phyloP scores from a whole-genome alignment of 2,113 vertebrate genomes.

The Brachyhypopomus gauderio region DNA sequence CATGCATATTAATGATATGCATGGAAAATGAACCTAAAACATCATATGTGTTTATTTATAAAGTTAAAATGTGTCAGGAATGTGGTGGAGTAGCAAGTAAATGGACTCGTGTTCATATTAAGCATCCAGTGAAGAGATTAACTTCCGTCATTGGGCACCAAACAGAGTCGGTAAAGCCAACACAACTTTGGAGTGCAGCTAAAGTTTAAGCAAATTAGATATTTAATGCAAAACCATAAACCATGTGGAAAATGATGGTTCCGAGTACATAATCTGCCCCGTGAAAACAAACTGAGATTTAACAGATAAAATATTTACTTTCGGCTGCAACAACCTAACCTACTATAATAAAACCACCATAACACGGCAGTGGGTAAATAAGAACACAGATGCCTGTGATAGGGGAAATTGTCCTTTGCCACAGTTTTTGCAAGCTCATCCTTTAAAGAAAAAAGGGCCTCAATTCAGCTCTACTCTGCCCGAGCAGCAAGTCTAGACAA shows the following conservation, averaged over 20 bases:
- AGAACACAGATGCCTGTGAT: background rate
- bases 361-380: background rate
- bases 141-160: background rate
- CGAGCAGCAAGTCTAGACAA: conserved; percentile 6
- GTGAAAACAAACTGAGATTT: background rate
- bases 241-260: background rate
- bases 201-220: conserved; percentile 20
- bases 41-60: too few relatives aligned
- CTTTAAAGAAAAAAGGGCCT: background rate
- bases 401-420: background rate
- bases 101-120: too few relatives aligned
- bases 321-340: background rate
- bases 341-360: background rate
- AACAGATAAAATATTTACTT: background rate
- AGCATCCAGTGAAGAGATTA: background rate
- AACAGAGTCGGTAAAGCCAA: background rate
- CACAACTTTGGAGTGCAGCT: conserved; percentile 8
- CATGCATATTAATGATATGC: too few relatives aligned
- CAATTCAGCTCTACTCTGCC: background rate
- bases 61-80: too few relatives aligned
- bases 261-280: background rate
- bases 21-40: too few relatives aligned
- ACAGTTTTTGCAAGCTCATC: background rate
- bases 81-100: too few relatives aligned
- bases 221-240: background rate